A percentile compares a stretch with the other conserved stretches of the same genome.
phyloP scores from a whole-genome alignment of 2,113 vertebrate genomes.

The Malurus elegans region DNA sequence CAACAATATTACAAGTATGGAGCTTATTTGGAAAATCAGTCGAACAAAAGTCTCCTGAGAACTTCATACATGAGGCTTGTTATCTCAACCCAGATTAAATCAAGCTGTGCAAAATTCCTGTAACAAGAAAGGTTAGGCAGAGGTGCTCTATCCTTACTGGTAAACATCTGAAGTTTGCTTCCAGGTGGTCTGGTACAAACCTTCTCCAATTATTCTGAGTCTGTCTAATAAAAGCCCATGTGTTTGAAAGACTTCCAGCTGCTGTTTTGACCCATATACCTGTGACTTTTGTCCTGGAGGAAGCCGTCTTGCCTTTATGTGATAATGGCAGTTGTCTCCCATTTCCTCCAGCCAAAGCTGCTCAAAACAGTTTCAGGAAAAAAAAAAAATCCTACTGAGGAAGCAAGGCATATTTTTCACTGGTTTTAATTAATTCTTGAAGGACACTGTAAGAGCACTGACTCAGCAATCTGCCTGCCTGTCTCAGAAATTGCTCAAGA shows the following conservation, averaged over 20 bases:
- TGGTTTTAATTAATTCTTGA: not conserved
- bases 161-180: not conserved
- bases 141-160: not conserved
- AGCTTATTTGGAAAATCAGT: not conserved
- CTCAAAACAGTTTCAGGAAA: not conserved
- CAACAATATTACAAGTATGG: not conserved
- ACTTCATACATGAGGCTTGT: not conserved
- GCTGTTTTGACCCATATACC: not conserved
- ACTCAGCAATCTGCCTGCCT: slow-evolving; percentile 5
- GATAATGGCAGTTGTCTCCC: not conserved
- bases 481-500: not conserved
- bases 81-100: not conserved
- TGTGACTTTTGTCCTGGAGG: slow-evolving; percentile 27
- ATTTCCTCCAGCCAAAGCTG: slow-evolving; percentile 17
- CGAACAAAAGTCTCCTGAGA: not conserved
- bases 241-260: not conserved
- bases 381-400: not conserved
- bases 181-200: not conserved
- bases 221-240: not conserved
- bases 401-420: slow-evolving; percentile 3
- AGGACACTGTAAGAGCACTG: slow-evolving; percentile 1
- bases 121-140: not conserved
- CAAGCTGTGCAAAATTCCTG: slow-evolving; percentile 2
- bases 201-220: not conserved
- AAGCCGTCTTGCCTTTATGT: slow-evolving; percentile 15